A percentile compares a stretch with the other conserved stretches of the same genome.
These are phyloP conservation scores for Vollenhovia emeryi DNA, from an alignment of 1,140 invertebrate species.

Conservation along the genomic window DNA sequence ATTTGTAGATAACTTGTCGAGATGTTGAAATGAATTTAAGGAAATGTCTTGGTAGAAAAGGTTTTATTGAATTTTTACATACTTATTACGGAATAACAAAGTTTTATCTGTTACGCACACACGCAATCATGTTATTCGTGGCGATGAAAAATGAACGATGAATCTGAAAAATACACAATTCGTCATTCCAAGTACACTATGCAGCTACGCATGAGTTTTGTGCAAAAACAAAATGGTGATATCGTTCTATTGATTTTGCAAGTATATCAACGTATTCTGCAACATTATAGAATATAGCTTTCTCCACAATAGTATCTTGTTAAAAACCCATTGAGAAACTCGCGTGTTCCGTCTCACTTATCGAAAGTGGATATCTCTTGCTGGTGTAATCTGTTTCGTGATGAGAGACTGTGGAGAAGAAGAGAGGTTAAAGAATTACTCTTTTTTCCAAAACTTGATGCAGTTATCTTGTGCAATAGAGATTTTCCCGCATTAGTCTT, in stretches of 20 bases:
- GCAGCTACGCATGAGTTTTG: not conserved
- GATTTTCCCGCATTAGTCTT: conserved; percentile 8
- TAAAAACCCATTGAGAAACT: not conserved
- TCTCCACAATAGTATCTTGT: not conserved
- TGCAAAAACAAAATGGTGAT: not conserved
- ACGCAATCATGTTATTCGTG: conserved; percentile 10
- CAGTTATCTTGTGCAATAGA: not conserved
- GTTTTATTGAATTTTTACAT: conserved; percentile 62
- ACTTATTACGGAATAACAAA: conserved; percentile 44
- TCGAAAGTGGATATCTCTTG: not conserved
- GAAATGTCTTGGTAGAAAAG: conserved; percentile 60
- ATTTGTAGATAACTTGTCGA: too few relatives aligned
- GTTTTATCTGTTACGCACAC: conserved; percentile 19
- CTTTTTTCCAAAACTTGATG: conserved; percentile 42
- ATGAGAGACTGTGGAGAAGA: not conserved
- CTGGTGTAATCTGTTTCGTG: not conserved
- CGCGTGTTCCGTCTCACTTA: not conserved
- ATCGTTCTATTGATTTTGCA: not conserved
- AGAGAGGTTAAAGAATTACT: conserved; percentile 6
- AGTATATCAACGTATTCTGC: not conserved
- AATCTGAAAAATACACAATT: not conserved
- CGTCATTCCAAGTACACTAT: not conserved
- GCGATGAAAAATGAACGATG: not conserved
- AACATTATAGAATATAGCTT: not conserved
- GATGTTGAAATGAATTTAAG: not conserved